Evolutionary conservation across 2,888 invertebrate genomes (phyloP).

Genomic region (Pachycephus smyrnensis): DNA sequence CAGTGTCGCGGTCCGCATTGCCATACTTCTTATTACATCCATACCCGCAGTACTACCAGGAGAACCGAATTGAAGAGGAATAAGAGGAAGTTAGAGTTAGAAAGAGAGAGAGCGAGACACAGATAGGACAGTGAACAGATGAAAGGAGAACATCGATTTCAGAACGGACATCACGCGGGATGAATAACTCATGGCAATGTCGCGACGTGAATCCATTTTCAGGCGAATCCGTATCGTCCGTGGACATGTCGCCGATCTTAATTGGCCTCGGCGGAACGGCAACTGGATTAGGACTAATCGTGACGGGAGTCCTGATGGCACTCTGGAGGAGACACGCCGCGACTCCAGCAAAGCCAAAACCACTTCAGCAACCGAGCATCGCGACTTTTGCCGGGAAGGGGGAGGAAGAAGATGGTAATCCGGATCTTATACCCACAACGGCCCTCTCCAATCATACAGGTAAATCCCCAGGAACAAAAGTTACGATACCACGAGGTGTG

Average conservation of each 20-base stretch:
- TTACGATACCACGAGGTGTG: no score
- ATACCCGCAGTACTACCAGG: no score
- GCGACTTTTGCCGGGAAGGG: slow-evolving; percentile 55
- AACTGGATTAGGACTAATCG: slow-evolving; percentile 62
- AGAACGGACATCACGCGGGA: no score
- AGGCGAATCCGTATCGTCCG: slow-evolving; percentile 60
- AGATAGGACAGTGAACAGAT: no score
- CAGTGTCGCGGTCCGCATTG: no score
- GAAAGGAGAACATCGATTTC: no score
- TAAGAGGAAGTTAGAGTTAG: no score
- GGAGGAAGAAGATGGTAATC: slow-evolving; percentile 63
- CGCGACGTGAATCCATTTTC: slow-evolving; percentile 26
- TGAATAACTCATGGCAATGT: no score
- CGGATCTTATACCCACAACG: slow-evolving; percentile 65
- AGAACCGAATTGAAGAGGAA: no score
- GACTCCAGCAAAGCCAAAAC: slow-evolving; percentile 52
- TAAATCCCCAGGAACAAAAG: background rate
- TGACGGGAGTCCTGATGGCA: slow-evolving; percentile 63
- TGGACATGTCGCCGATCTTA: slow-evolving; percentile 64
- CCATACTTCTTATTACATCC: no score
- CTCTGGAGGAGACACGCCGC: slow-evolving; percentile 63
- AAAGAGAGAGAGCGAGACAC: no score
- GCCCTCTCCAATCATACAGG: slow-evolving; percentile 55
- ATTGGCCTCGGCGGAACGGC: slow-evolving; percentile 64
- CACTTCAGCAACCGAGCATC: slow-evolving; percentile 53